Conservation (phyloP, 2,797 vertebrate genomes). For the Eleutherodactylus coqui region DNA sequence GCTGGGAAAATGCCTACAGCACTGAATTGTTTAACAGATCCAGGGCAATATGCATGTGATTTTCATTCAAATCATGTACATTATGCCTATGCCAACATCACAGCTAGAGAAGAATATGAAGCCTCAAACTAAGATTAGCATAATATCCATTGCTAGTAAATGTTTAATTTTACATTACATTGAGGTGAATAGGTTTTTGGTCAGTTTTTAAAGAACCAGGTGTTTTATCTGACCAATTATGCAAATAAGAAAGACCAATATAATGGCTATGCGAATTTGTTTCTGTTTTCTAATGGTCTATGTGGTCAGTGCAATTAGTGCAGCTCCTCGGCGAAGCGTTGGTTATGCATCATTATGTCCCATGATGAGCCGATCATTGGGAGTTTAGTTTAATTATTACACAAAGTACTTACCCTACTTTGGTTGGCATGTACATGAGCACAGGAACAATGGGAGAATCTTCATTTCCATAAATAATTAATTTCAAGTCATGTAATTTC, state of each 20-base stretch:
- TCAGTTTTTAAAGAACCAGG: too few species aligned
- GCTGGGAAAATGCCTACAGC: too few species aligned
- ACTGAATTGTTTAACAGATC: too few species aligned
- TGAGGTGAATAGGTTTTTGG: not conserved
- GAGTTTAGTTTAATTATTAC: not conserved
- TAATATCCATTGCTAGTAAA: too few species aligned
- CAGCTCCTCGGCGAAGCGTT: not conserved
- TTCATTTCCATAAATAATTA: constrained; percentile 91
- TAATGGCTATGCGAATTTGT: not conserved
- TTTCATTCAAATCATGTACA: too few species aligned
- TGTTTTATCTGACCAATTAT: not conserved
- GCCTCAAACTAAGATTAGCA: not conserved
- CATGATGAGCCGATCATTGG: not conserved
- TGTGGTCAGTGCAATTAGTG: not conserved
- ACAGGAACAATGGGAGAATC: constrained; percentile 89
- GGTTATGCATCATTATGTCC: not conserved
- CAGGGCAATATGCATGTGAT: too few species aligned
- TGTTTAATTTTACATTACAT: not conserved
- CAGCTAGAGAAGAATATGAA: not conserved
- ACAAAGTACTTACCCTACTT: constrained; percentile 87
- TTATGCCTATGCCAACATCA: not conserved
- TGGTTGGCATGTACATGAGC: constrained; percentile 91
- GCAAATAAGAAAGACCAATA: too few species aligned
- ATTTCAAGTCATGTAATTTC: constrained; percentile 86
- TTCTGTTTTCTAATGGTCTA: not conserved